Conservation (phyloP, 2,888 invertebrate species). For the Watsonalla cultraria region DNA sequence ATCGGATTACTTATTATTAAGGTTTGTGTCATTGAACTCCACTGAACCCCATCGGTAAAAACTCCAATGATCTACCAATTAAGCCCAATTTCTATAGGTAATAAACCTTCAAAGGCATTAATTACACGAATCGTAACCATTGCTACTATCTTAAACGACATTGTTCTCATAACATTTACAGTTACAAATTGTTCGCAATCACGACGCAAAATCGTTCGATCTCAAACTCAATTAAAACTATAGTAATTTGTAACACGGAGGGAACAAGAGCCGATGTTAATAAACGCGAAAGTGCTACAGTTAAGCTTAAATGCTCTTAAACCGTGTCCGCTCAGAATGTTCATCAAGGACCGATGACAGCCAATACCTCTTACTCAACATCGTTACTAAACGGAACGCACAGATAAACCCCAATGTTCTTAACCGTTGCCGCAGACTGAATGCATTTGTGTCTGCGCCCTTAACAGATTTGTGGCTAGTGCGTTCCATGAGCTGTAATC, state of each 20-base stretch:
- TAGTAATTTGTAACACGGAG: conserved; percentile 41
- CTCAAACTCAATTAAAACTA: conserved; percentile 61
- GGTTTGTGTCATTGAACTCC: no score
- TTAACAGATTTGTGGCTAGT: conserved; percentile 29
- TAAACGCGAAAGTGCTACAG: conserved; percentile 5
- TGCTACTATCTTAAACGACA: conserved; percentile 1
- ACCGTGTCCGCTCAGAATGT: conserved; percentile 12
- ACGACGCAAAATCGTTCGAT: conserved; percentile 31
- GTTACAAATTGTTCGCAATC: conserved; percentile 29
- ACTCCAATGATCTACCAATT: no score
- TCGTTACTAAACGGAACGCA: conserved; percentile 33
- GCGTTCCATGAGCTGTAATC: not conserved
- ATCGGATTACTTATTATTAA: no score
- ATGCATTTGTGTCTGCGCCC: conserved; percentile 34
- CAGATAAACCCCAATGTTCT: conserved; percentile 34
- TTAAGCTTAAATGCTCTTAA: conserved; percentile 11
- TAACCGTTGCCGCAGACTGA: conserved; percentile 26
- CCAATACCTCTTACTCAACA: conserved; percentile 9
- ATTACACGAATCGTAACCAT: not conserved
- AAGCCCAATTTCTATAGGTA: no score
- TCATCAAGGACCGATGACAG: conserved; percentile 30
- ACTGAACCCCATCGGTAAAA: no score
- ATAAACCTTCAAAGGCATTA: not conserved
- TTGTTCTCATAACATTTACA: not conserved
- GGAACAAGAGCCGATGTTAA: conserved; percentile 23